Evolutionary conservation across 2,113 vertebrate genomes (phyloP).

Genomic region (Ammodytes dubius): DNA sequence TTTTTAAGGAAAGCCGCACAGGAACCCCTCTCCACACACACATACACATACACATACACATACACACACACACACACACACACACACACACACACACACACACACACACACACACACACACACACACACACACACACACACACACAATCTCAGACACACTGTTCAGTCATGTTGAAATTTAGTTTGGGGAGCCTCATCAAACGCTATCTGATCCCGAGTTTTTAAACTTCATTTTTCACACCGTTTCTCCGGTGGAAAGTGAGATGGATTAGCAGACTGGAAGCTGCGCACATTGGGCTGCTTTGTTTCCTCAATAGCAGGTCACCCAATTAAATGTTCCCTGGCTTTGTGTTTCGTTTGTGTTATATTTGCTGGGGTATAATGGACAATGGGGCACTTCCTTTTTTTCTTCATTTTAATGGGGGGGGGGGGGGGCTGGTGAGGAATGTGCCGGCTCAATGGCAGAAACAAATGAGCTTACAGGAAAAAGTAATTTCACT

Average conservation of each 20-base stretch:
- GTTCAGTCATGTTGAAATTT: slow-evolving; percentile 58
- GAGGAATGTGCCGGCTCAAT: slow-evolving; percentile 74
- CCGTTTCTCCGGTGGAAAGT: not conserved
- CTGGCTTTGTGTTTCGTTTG: slow-evolving; percentile 74
- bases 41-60: not conserved
- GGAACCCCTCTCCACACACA: not conserved
- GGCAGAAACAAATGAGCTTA: slow-evolving; percentile 57
- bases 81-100: not conserved
- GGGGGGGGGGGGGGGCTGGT: slow-evolving; percentile 5
- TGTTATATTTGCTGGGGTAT: slow-evolving; percentile 66
- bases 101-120: not conserved
- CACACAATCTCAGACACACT: slow-evolving; percentile 3
- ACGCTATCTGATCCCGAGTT: slow-evolving; percentile 42
- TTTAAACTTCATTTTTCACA: slow-evolving; percentile 10
- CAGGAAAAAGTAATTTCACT: slow-evolving; percentile 26
- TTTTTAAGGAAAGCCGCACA: slow-evolving; percentile 68
- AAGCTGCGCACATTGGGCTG: slow-evolving; percentile 19
- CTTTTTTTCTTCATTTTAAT: slow-evolving; percentile 54
- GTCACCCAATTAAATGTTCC: slow-evolving; percentile 61
- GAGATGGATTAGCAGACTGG: slow-evolving; percentile 34
- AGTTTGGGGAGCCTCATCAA: slow-evolving; percentile 52
- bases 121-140: not conserved
- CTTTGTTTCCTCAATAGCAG: slow-evolving; percentile 51
- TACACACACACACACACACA: not conserved
- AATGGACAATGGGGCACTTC: slow-evolving; percentile 82